These are phyloP conservation scores for Salpingus planirostris DNA, from an alignment of 2,888 invertebrate species.

Conservation along the genomic window DNA sequence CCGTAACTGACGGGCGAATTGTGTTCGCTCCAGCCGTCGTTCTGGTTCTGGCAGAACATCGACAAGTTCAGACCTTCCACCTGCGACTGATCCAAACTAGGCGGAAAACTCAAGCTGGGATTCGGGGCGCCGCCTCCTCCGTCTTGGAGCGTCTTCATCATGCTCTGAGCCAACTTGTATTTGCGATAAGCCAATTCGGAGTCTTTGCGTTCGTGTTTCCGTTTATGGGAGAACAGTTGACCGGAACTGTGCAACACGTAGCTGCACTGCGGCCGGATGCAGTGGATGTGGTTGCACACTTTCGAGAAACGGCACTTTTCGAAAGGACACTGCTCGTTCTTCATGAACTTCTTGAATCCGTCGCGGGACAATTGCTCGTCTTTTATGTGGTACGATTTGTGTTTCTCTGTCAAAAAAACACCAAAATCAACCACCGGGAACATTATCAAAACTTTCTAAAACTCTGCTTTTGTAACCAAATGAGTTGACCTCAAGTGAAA, in stretches of 20 bases:
- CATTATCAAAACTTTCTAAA: no score
- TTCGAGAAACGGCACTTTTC: constrained; percentile 87
- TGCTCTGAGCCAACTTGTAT: constrained; percentile 54
- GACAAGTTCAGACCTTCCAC: constrained; percentile 36
- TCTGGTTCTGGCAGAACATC: constrained; percentile 28
- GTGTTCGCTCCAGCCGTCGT: constrained; percentile 47
- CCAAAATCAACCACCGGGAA: no score
- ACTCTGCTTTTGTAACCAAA: no score
- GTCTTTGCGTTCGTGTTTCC: constrained; percentile 93
- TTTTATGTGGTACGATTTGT: constrained; percentile 96
- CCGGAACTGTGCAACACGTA: constrained; percentile 95
- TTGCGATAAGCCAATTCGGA: constrained; percentile 81
- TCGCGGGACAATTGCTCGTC: constrained; percentile 92
- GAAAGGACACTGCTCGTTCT: constrained; percentile 89
- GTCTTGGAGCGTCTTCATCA: constrained; percentile 50
- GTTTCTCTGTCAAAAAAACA: constrained; percentile 67
- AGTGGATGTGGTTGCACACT: constrained; percentile 97
- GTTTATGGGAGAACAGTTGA: constrained; percentile 93
- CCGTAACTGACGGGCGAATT: constrained; percentile 46
- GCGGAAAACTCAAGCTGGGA: constrained; percentile 15
- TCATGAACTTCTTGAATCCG: constrained; percentile 98
- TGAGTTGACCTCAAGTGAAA: no score
- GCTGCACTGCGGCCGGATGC: constrained; percentile 89
- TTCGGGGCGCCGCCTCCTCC: constrained; percentile 48
- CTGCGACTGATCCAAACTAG: constrained; percentile 46